phyloP scores from a whole-genome alignment of 2,113 vertebrate genomes.

The Ondatra zibethicus region DNA sequence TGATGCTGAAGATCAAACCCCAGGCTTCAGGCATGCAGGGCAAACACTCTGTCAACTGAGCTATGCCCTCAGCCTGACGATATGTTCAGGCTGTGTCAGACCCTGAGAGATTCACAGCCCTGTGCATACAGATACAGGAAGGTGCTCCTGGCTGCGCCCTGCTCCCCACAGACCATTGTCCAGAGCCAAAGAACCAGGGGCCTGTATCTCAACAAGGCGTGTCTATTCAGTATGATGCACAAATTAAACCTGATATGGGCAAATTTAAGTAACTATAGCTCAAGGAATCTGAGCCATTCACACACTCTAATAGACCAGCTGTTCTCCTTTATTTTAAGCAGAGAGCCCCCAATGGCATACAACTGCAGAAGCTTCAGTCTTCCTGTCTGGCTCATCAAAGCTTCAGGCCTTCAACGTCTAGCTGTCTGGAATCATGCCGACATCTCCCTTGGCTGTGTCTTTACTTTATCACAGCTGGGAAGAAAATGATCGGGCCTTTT shows the following conservation, averaged over 20 bases:
- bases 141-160: fast-evolving
- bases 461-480: background rate
- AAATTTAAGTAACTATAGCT: background rate
- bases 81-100: background rate
- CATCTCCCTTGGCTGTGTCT: background rate
- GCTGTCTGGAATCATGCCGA: background rate
- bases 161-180: background rate
- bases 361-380: background rate
- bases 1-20: background rate
- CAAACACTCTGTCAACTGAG: background rate
- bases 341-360: background rate
- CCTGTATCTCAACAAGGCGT: background rate
- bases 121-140: no score
- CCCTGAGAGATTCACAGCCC: background rate
- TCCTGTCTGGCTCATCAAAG: conserved; percentile 9
- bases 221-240: background rate
- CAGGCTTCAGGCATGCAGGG: background rate
- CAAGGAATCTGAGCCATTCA: background rate
- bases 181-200: background rate
- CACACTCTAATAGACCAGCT: background rate
- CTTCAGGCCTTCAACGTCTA: background rate
- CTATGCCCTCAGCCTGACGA: background rate
- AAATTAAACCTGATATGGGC: background rate
- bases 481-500: background rate
- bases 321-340: conserved; percentile 7